Conservation (phyloP, 2,888 invertebrate species). For the Stenoptilia bipunctidactyla region DNA sequence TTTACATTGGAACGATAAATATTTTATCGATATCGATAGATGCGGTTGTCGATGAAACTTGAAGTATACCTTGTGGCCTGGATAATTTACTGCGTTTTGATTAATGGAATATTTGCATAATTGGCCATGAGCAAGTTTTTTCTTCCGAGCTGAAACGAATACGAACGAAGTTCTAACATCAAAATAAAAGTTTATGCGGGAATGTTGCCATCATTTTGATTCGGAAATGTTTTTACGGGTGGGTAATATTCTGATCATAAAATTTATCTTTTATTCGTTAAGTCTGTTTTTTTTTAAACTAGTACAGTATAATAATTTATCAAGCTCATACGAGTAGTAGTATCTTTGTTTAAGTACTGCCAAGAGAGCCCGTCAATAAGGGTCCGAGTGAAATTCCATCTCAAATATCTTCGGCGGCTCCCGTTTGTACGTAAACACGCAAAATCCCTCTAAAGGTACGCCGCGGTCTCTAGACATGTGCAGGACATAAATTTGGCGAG, state of each 20-base stretch:
- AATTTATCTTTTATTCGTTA: too few species aligned
- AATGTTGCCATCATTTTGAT: too few species aligned
- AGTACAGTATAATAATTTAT: too few species aligned
- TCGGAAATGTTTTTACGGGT: too few species aligned
- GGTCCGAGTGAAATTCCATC: conserved; percentile 55
- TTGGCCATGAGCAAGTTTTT: conserved; percentile 60
- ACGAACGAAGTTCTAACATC: too few species aligned
- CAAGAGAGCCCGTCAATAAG: conserved; percentile 48
- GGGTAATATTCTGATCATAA: too few species aligned
- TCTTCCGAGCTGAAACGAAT: conserved; percentile 38
- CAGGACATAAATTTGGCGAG: conserved; percentile 71
- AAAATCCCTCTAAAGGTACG: conserved; percentile 68
- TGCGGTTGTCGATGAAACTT: conserved; percentile 13
- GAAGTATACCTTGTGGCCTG: conserved; percentile 32
- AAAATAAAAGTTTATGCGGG: too few species aligned
- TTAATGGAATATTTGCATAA: conserved; percentile 53
- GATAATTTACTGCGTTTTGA: conserved; percentile 62
- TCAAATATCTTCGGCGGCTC: conserved; percentile 55
- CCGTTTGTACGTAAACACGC: conserved; percentile 65
- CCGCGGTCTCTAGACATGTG: conserved; percentile 70
- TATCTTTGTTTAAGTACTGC: too few species aligned
- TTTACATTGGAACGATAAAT: too few species aligned
- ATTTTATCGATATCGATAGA: too few species aligned
- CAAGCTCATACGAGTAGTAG: too few species aligned
- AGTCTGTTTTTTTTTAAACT: too few species aligned